A percentile compares a stretch with the other conserved stretches of the same genome.
Evolutionary conservation across 2,888 invertebrate genomes (phyloP).

Genomic region (Dusona sp.): DNA sequence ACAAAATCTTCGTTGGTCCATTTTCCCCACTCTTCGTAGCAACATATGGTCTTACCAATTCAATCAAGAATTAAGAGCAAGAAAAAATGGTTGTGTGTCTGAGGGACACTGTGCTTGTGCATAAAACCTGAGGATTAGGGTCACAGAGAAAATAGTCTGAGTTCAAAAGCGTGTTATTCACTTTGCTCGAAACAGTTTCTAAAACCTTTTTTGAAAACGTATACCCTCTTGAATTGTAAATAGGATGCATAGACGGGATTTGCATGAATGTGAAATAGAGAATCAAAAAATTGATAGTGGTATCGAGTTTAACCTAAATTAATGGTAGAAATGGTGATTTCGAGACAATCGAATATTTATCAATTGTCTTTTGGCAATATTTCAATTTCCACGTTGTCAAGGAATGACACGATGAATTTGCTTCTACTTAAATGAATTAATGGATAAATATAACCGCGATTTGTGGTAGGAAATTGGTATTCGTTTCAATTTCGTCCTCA

Average conservation of each 20-base stretch:
- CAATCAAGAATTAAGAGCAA: slow-evolving; percentile 47
- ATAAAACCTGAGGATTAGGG: slow-evolving; percentile 78
- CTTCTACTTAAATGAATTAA: slow-evolving; percentile 36
- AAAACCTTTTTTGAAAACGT: slow-evolving; percentile 4
- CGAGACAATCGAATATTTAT: neutral
- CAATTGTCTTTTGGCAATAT: neutral
- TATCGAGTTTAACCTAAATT: too few relatives aligned
- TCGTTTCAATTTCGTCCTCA: slow-evolving; percentile 29
- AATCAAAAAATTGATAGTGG: neutral
- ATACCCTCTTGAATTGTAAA: slow-evolving; percentile 16
- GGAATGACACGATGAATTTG: neutral
- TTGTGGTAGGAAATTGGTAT: slow-evolving; percentile 24
- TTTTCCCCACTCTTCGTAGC: neutral
- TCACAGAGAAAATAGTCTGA: slow-evolving; percentile 56
- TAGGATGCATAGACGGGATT: neutral
- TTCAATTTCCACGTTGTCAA: neutral
- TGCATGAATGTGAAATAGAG: neutral
- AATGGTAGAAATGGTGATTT: neutral
- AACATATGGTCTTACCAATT: neutral
- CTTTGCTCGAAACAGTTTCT: slow-evolving; percentile 67
- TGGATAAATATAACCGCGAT: slow-evolving; percentile 25
- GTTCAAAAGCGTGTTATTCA: slow-evolving; percentile 59
- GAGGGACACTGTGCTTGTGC: slow-evolving; percentile 76
- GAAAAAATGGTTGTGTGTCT: slow-evolving; percentile 64
- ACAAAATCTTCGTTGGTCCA: slow-evolving; percentile 9